Percentiles rank a stretch among this genome's conserved stretches.
These are phyloP conservation scores for Monochamus alternatus DNA, from an alignment of 2,888 invertebrate species.

Conservation along the genomic window DNA sequence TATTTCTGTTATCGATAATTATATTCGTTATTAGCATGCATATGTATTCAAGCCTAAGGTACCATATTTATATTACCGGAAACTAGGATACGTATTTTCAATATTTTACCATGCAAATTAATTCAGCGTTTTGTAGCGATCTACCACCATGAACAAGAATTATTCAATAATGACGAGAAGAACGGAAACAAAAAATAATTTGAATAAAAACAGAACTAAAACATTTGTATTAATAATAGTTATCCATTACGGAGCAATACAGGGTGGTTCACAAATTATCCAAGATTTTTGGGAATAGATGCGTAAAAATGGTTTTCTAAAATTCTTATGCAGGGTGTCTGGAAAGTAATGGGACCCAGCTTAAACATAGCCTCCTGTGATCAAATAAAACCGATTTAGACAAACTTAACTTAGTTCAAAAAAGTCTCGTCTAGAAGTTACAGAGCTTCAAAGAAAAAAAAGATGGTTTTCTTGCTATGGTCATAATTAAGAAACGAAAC, in stretches of 20 bases:
- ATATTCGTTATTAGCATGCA: constrained; percentile 30
- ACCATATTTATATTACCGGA: constrained; percentile 23
- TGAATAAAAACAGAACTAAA: neutral
- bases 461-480: too few species aligned
- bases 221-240: neutral
- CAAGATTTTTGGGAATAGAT: too few species aligned
- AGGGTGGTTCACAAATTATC: too few species aligned
- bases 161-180: constrained; percentile 14
- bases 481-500: too few species aligned
- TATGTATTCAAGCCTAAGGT: constrained; percentile 33
- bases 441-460: too few species aligned
- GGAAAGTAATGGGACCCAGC: too few species aligned
- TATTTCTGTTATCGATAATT: constrained; percentile 21
- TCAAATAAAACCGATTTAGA: too few species aligned
- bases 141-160: constrained; percentile 1
- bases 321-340: too few species aligned
- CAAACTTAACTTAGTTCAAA: too few species aligned
- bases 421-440: too few species aligned
- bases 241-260: neutral
- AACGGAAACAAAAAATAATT: constrained; percentile 13
- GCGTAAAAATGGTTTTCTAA: too few species aligned
- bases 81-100: constrained; percentile 32
- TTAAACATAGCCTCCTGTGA: too few species aligned
- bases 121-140: constrained; percentile 21
- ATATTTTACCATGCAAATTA: constrained; percentile 28